Evolutionary conservation across 2,888 invertebrate genomes (phyloP).

Genomic region (Lasioglossum pauxillum): DNA sequence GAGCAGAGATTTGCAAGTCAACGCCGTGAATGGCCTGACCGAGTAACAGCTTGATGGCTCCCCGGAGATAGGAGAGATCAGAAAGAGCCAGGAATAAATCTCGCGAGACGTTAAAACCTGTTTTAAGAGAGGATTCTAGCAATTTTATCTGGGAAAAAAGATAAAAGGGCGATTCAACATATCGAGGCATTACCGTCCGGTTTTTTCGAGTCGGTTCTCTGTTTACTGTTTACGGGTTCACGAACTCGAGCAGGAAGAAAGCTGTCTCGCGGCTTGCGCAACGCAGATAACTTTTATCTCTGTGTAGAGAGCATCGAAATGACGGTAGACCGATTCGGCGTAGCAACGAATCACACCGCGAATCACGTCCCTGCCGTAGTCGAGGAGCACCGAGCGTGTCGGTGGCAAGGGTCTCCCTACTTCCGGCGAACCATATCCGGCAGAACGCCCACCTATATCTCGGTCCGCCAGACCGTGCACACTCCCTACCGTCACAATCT

Average conservation of each 20-base stretch:
- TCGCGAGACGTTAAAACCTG: neutral
- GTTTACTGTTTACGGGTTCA: neutral
- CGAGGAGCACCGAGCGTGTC: slow-evolving; percentile 82
- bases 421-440: slow-evolving; percentile 84
- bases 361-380: slow-evolving; percentile 67
- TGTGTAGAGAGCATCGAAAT: slow-evolving; percentile 32
- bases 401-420: slow-evolving; percentile 83
- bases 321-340: slow-evolving; percentile 61
- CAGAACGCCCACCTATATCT: slow-evolving; percentile 82
- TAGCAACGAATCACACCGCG: slow-evolving; percentile 75
- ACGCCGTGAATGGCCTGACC: neutral
- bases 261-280: neutral
- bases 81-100: neutral
- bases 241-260: neutral
- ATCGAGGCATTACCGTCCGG: neutral
- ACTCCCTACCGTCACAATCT: slow-evolving; percentile 71
- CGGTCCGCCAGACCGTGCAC: slow-evolving; percentile 77
- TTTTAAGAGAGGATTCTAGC: neutral
- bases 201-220: neutral
- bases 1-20: slow-evolving; percentile 3
- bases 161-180: neutral
- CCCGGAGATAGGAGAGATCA: slow-evolving; percentile 17
- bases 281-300: slow-evolving; percentile 27
- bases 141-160: neutral
- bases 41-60: slow-evolving; percentile 18